Percentiles rank a stretch among this genome's conserved stretches.
These are phyloP conservation scores for Empidonax traillii DNA, from an alignment of 2,113 vertebrate species.

Conservation along the genomic window DNA sequence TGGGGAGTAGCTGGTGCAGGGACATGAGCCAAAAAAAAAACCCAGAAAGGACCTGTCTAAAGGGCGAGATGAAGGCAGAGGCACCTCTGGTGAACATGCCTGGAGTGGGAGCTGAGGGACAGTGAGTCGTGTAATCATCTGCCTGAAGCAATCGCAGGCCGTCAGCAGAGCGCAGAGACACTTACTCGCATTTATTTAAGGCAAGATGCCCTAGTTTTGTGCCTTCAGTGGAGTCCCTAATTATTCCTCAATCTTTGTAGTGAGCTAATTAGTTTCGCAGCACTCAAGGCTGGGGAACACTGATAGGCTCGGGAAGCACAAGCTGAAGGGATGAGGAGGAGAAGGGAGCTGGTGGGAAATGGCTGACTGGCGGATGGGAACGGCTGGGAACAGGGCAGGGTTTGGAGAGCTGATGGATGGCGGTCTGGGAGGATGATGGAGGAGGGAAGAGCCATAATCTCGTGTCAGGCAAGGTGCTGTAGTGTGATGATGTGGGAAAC, in stretches of 20 bases:
- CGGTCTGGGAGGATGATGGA: not conserved
- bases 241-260: slow-evolving; percentile 49
- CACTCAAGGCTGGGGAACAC: slow-evolving; percentile 44
- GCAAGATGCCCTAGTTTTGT: slow-evolving; percentile 58
- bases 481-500: accelerated
- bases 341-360: not conserved
- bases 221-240: slow-evolving; percentile 61
- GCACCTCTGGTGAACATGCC: not conserved
- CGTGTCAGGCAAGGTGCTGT: not conserved
- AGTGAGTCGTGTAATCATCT: not conserved
- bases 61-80: not conserved
- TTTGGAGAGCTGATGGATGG: not conserved
- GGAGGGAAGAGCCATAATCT: not conserved
- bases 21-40: not conserved
- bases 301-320: slow-evolving; percentile 34
- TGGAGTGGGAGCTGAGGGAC: not conserved
- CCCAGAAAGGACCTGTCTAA: not conserved
- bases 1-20: not conserved
- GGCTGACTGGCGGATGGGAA: not conserved
- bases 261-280: slow-evolving; percentile 57
- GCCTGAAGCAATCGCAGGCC: not conserved
- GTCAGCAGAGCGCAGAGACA: not conserved
- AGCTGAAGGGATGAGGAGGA: not conserved
- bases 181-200: slow-evolving; percentile 20
- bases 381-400: not conserved